Percentiles rank a stretch among this genome's conserved stretches.
Evolutionary conservation across 1,140 invertebrate genomes (phyloP).

Genomic region (Scaptomyza hsui): DNA sequence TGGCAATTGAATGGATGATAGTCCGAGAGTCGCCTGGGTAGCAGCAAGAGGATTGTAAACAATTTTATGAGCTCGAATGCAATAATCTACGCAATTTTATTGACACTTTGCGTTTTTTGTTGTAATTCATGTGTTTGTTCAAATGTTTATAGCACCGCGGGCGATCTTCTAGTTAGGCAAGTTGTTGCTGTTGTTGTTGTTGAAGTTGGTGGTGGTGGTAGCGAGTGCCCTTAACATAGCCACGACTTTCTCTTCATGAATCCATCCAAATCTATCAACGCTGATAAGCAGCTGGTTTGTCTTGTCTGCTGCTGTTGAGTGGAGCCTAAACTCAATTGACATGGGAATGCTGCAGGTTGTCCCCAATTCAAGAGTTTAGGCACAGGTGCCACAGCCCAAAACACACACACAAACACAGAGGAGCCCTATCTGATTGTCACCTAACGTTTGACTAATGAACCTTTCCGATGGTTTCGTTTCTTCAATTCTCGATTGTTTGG

Average conservation of each 20-base stretch:
- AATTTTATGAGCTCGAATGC: constrained; percentile 78
- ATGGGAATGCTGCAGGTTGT: constrained; percentile 60
- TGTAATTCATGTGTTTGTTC: constrained; percentile 63
- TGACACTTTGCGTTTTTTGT: constrained; percentile 74
- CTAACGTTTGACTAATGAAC: constrained; percentile 80
- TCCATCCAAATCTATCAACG: constrained; percentile 33
- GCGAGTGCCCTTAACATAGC: constrained; percentile 13
- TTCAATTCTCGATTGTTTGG: too few species aligned
- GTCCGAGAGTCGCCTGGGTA: constrained; percentile 4
- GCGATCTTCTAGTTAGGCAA: constrained; percentile 36
- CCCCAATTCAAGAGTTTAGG: constrained; percentile 27
- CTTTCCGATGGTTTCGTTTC: constrained; percentile 27
- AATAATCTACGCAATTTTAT: constrained; percentile 83
- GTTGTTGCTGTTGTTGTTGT: constrained; percentile 3
- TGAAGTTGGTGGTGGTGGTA: background rate
- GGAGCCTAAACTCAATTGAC: constrained; percentile 17
- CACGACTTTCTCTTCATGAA: constrained; percentile 39
- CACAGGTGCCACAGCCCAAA: constrained; percentile 53
- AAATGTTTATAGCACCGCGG: constrained; percentile 54
- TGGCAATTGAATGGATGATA: constrained; percentile 67
- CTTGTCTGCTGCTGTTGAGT: constrained; percentile 14
- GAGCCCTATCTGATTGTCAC: constrained; percentile 74
- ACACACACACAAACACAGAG: background rate
- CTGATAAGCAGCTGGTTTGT: constrained; percentile 53
- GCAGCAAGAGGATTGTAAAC: constrained; percentile 64